phyloP scores from a whole-genome alignment of 2,113 vertebrate genomes.

The Neolamprologus ventralis region DNA sequence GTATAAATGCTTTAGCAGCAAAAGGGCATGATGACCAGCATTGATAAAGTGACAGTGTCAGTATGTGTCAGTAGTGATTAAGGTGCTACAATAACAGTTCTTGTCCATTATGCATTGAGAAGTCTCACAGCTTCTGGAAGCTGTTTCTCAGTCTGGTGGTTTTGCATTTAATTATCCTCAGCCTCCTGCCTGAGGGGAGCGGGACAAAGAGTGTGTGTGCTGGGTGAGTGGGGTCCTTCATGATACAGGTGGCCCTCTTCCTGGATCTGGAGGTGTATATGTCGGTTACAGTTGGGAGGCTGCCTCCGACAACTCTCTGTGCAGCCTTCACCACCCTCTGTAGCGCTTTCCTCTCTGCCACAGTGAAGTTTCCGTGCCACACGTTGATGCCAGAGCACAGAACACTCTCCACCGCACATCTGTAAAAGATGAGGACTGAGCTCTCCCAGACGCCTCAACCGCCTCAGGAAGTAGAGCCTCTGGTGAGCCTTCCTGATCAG shows the following conservation, averaged over 20 bases:
- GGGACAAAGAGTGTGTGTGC: neutral
- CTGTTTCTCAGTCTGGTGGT: neutral
- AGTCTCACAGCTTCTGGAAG: neutral
- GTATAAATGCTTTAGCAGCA: neutral
- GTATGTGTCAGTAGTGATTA: neutral
- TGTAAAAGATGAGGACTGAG: neutral
- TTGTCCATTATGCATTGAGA: neutral
- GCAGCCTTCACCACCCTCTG: neutral
- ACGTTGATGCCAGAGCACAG: neutral
- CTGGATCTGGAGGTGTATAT: neutral
- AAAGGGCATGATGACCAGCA: neutral
- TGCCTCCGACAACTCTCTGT: neutral
- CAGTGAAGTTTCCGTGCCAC: accelerated
- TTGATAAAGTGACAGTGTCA: neutral
- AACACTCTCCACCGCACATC: neutral
- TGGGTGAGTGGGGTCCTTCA: neutral
- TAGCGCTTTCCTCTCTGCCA: neutral
- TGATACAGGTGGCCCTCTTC: neutral
- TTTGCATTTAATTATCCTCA: neutral
- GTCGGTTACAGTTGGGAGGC: accelerated
- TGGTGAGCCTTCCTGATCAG: neutral
- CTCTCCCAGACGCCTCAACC: neutral
- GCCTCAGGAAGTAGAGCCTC: neutral
- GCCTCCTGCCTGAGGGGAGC: neutral
- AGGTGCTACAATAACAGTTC: neutral